A percentile compares a stretch with the other conserved stretches of the same genome.
Evolutionary conservation across 2,888 invertebrate genomes (phyloP).

Genomic region (Nomada lathburiana): DNA sequence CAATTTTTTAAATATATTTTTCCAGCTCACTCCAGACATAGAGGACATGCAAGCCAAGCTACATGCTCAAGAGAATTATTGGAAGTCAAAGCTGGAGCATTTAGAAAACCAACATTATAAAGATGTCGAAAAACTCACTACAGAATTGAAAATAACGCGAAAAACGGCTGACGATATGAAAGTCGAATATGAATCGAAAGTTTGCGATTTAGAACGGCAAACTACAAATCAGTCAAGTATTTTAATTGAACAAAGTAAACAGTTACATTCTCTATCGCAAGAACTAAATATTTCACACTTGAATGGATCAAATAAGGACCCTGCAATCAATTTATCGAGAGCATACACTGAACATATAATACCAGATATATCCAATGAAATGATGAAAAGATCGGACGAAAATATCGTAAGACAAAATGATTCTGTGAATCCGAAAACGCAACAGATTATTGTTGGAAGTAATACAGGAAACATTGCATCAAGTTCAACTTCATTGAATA

Average conservation of each 20-base stretch:
- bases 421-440: not conserved
- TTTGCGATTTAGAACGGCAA: conserved; percentile 76
- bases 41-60: conserved; percentile 77
- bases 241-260: conserved; percentile 75
- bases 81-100: conserved; percentile 80
- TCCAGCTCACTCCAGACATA: conserved; percentile 76
- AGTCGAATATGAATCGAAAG: conserved; percentile 78
- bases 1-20: conserved; percentile 19
- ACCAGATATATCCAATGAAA: conserved; percentile 9
- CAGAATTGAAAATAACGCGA: conserved; percentile 78
- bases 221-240: conserved; percentile 74
- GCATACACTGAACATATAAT: not conserved
- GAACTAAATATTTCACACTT: conserved; percentile 58
- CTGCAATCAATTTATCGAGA: conserved; percentile 4
- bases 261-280: conserved; percentile 66
- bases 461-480: conserved; percentile 20
- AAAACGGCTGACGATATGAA: conserved; percentile 74
- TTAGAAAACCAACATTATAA: conserved; percentile 77
- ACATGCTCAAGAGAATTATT: conserved; percentile 79
- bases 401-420: conserved; percentile 14
- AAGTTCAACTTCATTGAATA: conserved; percentile 36
- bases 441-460: conserved; percentile 34
- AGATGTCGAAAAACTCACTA: conserved; percentile 79
- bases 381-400: not conserved
- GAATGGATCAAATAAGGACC: conserved; percentile 26